Percentiles rank a stretch among this genome's conserved stretches.
These are phyloP conservation scores for Ferdinandea cuprea DNA, from an alignment of 2,888 invertebrate genomes.

Conservation along the genomic window DNA sequence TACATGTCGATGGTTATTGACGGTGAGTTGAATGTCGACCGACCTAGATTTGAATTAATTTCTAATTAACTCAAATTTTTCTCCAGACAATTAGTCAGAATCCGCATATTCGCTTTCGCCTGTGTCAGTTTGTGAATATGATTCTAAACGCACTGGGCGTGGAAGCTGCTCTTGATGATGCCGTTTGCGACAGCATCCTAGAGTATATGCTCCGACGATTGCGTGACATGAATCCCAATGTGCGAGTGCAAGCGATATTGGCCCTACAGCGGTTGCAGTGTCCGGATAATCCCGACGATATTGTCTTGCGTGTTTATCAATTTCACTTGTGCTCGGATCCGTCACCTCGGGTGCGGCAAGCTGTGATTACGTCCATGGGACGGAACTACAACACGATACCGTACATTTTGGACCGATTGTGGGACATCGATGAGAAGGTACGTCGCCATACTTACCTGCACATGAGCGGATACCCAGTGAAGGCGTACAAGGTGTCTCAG, in stretches of 20 bases:
- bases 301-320: slow-evolving; percentile 88
- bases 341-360: slow-evolving; percentile 88
- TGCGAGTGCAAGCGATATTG: slow-evolving; percentile 91
- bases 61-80: background rate
- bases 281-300: slow-evolving; percentile 89
- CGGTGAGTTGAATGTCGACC: slow-evolving; percentile 75
- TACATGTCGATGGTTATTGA: slow-evolving; percentile 79
- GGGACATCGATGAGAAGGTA: slow-evolving; percentile 91
- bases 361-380: slow-evolving; percentile 89
- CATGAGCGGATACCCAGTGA: slow-evolving; percentile 83
- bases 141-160: slow-evolving; percentile 89
- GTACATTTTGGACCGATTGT: slow-evolving; percentile 88
- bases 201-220: slow-evolving; percentile 87
- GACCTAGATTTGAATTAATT: background rate
- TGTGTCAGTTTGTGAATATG: slow-evolving; percentile 91
- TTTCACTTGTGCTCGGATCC: slow-evolving; percentile 90
- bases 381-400: slow-evolving; percentile 88
- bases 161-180: slow-evolving; percentile 90
- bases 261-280: slow-evolving; percentile 92
- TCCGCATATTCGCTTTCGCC: slow-evolving; percentile 87
- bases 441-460: slow-evolving; percentile 84
- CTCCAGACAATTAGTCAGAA: slow-evolving; percentile 83
- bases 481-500: slow-evolving; percentile 86
- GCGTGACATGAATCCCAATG: slow-evolving; percentile 89
- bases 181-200: slow-evolving; percentile 89